A percentile compares a stretch with the other conserved stretches of the same genome.
These are phyloP conservation scores for Clusia tigrina DNA, from an alignment of 2,888 invertebrate species.

Conservation along the genomic window DNA sequence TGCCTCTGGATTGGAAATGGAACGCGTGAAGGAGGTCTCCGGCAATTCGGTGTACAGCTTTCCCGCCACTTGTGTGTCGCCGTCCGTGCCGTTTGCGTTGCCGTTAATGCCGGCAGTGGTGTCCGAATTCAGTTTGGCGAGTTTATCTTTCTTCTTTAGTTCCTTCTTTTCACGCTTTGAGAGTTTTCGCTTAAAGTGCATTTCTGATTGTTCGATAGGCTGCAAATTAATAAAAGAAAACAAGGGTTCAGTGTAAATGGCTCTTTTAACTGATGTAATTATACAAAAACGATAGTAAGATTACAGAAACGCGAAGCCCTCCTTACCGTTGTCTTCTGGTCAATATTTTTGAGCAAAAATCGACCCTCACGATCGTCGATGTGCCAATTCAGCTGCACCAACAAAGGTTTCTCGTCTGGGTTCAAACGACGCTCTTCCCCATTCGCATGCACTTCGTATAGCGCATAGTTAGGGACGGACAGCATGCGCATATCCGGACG, in stretches of 20 bases:
- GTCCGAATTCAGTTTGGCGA: constrained; percentile 78
- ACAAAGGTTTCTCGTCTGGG: constrained; percentile 91
- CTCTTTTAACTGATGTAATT: background rate
- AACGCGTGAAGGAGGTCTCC: constrained; percentile 97
- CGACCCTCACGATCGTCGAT: constrained; percentile 98
- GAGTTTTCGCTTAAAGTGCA: constrained; percentile 89
- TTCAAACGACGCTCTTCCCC: constrained; percentile 89
- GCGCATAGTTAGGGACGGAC: constrained; percentile 76
- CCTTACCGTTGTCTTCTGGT: constrained; percentile 75
- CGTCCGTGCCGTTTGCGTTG: constrained; percentile 64
- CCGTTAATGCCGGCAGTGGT: constrained; percentile 27
- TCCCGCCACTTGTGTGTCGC: constrained; percentile 82
- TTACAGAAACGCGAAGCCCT: background rate
- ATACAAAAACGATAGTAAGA: background rate
- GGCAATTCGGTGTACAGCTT: constrained; percentile 96
- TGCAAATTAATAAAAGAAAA: constrained; percentile 49
- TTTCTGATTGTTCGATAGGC: constrained; percentile 77
- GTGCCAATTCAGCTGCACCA: constrained; percentile 99
- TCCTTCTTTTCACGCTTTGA: constrained; percentile 98
- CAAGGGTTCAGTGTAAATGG: constrained; percentile 23
- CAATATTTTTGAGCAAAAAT: constrained; percentile 90
- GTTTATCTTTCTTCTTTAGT: constrained; percentile 91
- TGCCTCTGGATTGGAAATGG: constrained; percentile 99
- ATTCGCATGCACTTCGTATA: constrained; percentile 79
- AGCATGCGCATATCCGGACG: constrained; percentile 99